phyloP scores from a whole-genome alignment of 1,140 invertebrate species.

The Parapsyche elsis region DNA sequence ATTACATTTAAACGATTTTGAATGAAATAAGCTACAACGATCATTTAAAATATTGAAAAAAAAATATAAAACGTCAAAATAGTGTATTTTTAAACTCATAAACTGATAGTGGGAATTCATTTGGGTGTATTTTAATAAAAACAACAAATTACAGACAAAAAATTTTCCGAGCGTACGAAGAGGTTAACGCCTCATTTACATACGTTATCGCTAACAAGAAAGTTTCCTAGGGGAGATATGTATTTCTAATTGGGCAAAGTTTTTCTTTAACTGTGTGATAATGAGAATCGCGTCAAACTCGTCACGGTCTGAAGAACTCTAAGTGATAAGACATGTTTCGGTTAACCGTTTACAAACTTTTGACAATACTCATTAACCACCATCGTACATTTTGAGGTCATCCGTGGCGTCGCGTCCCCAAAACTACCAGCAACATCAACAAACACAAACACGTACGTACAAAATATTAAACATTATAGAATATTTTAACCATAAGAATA shows the following conservation, averaged over 20 bases:
- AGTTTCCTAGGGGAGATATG: background rate
- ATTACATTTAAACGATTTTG: too few species aligned
- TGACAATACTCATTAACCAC: conserved; percentile 50
- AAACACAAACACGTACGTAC: background rate
- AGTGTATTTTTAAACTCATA: too few species aligned
- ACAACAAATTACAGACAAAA: background rate
- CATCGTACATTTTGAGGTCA: conserved; percentile 27
- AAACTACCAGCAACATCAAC: background rate
- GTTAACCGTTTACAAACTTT: conserved; percentile 47
- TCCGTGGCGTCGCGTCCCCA: background rate
- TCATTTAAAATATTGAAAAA: too few species aligned
- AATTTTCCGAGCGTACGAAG: background rate
- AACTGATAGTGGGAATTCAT: too few species aligned
- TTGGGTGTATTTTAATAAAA: background rate
- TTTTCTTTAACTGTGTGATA: conserved; percentile 34
- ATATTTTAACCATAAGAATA: too few species aligned
- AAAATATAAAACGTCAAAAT: too few species aligned
- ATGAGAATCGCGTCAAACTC: conserved; percentile 44
- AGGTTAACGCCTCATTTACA: background rate
- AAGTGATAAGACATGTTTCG: conserved; percentile 52
- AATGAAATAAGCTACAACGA: too few species aligned
- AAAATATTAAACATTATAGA: too few species aligned
- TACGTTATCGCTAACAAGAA: background rate
- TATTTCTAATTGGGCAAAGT: conserved; percentile 8
- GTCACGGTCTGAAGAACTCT: conserved; percentile 47